Base-by-base conservation (phyloP, 2,113 vertebrate species). In the Tetrao urogallus region DNA sequence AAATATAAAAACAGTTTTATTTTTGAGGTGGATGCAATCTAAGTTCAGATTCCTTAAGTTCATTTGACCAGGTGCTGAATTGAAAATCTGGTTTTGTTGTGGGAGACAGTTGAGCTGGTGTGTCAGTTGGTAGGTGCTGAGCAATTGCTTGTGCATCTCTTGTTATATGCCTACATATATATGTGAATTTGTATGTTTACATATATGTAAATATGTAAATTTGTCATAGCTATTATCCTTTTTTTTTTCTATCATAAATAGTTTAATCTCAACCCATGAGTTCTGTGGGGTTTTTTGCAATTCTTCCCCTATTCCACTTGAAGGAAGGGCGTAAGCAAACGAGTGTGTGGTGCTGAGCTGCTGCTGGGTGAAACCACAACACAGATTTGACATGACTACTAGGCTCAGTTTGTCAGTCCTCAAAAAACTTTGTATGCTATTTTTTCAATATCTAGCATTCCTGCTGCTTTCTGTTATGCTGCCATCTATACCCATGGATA, bases 61-160 rank as follows among this genome's bases (percentile, higher is more conserved):
- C 95, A 69, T 63, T 92, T 95, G 74, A 85, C 60, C 61, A 89
- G 64, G 85, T 9, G 42, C 86, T 96, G 90, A 91, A 93, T 95
- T 76, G 60, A 86, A 93, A 95, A 89, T 83, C 42, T 90, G 66
- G 3, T 91, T 94, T 79, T 90, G 75, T 76, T 76, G 32, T 65
- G 63, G 70, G 38, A 90, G 42, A 75, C 30, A 50, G 34, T 89
- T 82, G 76, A 91, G 58, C 72, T 13, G 9, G 34, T 86, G 79
- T 43, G 50, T 75, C 13, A 8, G 24, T 52, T 22, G 7, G 25
- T 52, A 52, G 25, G 50, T 52, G 8, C 24, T 27, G 24, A 52
- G 25, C 50, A 52, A 52, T 52, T 14, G 50, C 25, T 52, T 52
- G 50, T 27, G 25, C 13, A 27, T 27, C 25, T 27, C 50, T 52